These are phyloP conservation scores for Hydriomena furcata DNA, from an alignment of 2,888 invertebrate species.

Conservation along the genomic window DNA sequence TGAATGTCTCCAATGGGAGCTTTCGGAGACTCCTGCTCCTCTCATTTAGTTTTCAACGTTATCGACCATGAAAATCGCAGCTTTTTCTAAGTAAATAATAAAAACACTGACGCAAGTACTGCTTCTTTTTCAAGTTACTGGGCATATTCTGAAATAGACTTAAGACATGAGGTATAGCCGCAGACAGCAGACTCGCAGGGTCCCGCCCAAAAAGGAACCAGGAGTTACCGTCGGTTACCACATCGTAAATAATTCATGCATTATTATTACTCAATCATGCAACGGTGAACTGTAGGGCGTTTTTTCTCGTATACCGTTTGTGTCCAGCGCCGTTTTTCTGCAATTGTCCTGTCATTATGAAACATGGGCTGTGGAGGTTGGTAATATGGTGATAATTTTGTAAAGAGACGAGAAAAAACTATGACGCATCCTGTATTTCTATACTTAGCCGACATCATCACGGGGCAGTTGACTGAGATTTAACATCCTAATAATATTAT, in stretches of 20 bases:
- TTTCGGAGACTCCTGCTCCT: too few species aligned
- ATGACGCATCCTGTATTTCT: too few species aligned
- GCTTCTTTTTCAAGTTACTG: neutral
- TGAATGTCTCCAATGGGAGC: too few species aligned
- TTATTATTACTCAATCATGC: constrained; percentile 80
- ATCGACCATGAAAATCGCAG: too few species aligned
- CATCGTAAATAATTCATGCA: constrained; percentile 80
- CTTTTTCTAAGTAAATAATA: too few species aligned
- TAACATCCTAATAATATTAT: too few species aligned
- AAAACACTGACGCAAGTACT: neutral
- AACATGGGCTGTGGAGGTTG: constrained; percentile 33
- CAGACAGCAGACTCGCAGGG: constrained; percentile 43
- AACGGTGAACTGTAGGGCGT: constrained; percentile 63
- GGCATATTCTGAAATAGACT: constrained; percentile 1
- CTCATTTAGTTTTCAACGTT: too few species aligned
- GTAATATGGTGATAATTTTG: constrained; percentile 17
- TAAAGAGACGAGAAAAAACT: neutral
- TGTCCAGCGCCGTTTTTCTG: constrained; percentile 51
- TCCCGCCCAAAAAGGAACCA: constrained; percentile 63
- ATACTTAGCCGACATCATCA: too few species aligned
- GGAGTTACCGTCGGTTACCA: constrained; percentile 56
- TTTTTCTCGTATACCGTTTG: constrained; percentile 56
- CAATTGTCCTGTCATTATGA: constrained; percentile 65
- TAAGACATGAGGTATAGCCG: constrained; percentile 4
- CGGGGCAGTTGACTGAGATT: too few species aligned